phyloP scores from a whole-genome alignment of 1,140 invertebrate species.

The Macrobrachium nipponense region DNA sequence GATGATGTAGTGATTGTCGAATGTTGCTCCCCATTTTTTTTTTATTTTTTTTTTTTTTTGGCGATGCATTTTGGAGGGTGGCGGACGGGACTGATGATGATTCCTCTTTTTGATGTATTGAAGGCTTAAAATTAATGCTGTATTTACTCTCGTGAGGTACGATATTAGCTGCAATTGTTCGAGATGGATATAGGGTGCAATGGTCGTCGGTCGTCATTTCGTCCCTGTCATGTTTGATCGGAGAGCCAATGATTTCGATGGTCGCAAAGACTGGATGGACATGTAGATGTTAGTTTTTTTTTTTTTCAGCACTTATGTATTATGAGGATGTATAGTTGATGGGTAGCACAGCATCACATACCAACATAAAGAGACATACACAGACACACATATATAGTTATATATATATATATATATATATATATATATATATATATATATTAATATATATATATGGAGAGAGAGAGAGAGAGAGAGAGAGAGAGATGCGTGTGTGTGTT shows the following conservation, averaged over 20 bases:
- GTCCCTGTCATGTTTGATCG: neutral
- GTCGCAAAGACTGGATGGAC: neutral
- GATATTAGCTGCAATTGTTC: no score
- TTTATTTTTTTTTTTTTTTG: no score
- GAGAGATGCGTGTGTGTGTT: neutral
- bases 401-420: constrained; percentile 9
- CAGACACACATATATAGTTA: neutral
- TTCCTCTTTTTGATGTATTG: no score
- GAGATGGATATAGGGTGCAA: no score
- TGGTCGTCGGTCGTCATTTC: neutral
- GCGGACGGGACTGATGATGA: no score
- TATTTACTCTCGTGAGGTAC: no score
- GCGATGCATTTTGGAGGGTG: no score
- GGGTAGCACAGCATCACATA: neutral
- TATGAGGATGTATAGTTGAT: neutral
- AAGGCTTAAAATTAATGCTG: no score
- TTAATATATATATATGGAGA: neutral
- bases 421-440: constrained; percentile 4
- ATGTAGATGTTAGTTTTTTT: neutral
- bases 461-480: no score
- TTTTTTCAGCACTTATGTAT: no score
- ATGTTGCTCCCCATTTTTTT: no score
- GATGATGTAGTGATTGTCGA: no score
- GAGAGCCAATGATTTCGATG: neutral
- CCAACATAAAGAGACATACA: neutral